A percentile compares a stretch with the other conserved stretches of the same genome.
Conservation (phyloP, 2,113 vertebrate species). For the Macquaria australasica region DNA sequence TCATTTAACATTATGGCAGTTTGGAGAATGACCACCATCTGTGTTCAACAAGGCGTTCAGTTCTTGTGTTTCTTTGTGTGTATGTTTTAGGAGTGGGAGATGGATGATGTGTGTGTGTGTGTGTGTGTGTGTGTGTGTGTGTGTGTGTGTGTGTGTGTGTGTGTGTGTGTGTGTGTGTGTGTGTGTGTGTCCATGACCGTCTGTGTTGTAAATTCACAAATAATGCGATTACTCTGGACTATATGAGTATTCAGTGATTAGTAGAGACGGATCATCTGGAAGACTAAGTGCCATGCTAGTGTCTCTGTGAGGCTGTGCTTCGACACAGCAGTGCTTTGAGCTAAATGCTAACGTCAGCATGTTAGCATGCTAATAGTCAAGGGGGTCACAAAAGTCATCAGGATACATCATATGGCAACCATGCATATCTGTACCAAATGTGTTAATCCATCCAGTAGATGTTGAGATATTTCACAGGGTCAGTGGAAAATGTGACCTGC, state of each 20-base stretch:
- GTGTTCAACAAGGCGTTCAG: conserved; percentile 32
- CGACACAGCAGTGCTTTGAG: not conserved
- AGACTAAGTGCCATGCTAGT: not conserved
- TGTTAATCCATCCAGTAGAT: not conserved
- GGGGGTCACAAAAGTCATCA: not conserved
- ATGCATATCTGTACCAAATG: not conserved
- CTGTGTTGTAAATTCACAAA: conserved; percentile 40
- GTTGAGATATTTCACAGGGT: not conserved
- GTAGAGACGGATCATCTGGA: conserved; percentile 7
- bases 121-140: conserved; percentile 20
- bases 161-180: conserved; percentile 17
- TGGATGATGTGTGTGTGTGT: conserved; percentile 15
- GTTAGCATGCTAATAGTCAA: not conserved
- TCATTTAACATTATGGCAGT: conserved; percentile 45
- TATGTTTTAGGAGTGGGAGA: conserved; percentile 1
- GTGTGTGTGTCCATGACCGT: conserved; percentile 5
- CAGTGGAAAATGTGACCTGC: not conserved
- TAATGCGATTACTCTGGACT: conserved; percentile 19
- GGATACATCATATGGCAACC: not conserved
- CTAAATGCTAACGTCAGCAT: too few relatives aligned
- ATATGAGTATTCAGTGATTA: not conserved
- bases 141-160: conserved; percentile 14
- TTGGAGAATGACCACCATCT: conserved; percentile 34
- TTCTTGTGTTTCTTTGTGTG: not conserved
- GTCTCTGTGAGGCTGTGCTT: not conserved